These are phyloP conservation scores for Actinia tenebrosa DNA, from an alignment of 64 coral and sea anemone species.

Conservation along the genomic window DNA sequence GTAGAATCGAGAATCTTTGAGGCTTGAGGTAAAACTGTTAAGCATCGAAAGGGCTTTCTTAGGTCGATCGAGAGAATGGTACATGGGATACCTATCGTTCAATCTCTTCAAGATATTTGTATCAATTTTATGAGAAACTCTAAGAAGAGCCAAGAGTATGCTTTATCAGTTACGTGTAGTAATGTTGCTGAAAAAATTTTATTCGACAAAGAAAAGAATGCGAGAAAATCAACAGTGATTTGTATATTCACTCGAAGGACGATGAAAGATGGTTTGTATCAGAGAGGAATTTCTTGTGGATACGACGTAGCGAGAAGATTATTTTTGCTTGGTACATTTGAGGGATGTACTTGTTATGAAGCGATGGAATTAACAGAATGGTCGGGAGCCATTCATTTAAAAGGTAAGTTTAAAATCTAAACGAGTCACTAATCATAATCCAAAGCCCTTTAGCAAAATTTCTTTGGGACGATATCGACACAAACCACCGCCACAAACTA, in stretches of 20 bases:
- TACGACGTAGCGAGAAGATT: not conserved
- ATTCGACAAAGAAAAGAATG: not conserved
- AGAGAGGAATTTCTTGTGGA: slow-evolving; percentile 33
- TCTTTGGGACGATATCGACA: too few species aligned
- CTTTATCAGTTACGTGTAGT: not conserved
- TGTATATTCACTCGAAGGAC: slow-evolving; percentile 31
- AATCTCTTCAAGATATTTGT: slow-evolving; percentile 41
- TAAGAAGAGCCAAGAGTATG: slow-evolving; percentile 29
- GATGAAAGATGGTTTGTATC: slow-evolving; percentile 37
- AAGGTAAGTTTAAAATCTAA: slow-evolving; percentile 14
- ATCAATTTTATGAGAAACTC: slow-evolving; percentile 50
- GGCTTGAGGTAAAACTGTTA: not conserved
- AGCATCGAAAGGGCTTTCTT: not conserved
- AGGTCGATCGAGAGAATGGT: not conserved
- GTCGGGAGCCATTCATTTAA: slow-evolving; percentile 37
- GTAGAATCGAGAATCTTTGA: not conserved
- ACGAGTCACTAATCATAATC: not conserved
- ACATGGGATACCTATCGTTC: not conserved
- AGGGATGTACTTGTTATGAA: slow-evolving; percentile 19
- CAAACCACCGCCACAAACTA: too few species aligned
- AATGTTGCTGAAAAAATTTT: slow-evolving; percentile 31
- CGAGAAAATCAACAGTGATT: slow-evolving; percentile 9
- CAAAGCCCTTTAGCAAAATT: too few species aligned
- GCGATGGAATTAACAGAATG: slow-evolving; percentile 17
- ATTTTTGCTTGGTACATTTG: slow-evolving; percentile 34